Evolutionary conservation across 1,140 invertebrate genomes (phyloP), one percentile per base, ranked within the genome.

Genomic region (Dreissena polymorpha): DNA sequence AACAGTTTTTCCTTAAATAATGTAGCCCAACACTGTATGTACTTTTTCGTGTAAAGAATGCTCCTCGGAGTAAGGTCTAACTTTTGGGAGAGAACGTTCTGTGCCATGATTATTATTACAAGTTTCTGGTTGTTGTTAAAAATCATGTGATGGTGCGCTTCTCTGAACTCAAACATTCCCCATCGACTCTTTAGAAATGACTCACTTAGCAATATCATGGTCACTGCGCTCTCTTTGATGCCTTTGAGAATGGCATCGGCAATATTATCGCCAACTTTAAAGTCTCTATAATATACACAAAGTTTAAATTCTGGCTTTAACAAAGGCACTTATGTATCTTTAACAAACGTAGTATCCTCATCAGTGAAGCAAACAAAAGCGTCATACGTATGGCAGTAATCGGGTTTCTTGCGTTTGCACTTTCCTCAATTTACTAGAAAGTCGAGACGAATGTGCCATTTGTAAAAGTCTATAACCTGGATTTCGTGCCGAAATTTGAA

Each of bases 151-250:
- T 79, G 39, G 29, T 79, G 67, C 29, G 67, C 77, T 14, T 68
- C 50, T 21, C 53, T 53, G 60, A 70, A 79, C 70, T 79, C 77
- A 79, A 79, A 79, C 16, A 67, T 71, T 12, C 77, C 77, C 77
- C 77, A 79, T 39, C 68, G 29, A 49, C 77, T 79, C 14, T 57
- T 60, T 23, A 79, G 53, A 50, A 70, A 79, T n/a, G 69, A 23
- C 25, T 57, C 53, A 21, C 50, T 29, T 8, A 79, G 68, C 12
- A 79, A 13, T n/a, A 79, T 23, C 8, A 79, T 57, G 0, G 64
- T 79, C 7, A 71, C 68, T 10, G 51, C 67, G 27, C 77, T 79
- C 3, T 10, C 57, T 23, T 79, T 50, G 68, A 79, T 79, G 0
- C 27, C 23, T 14, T 79, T 67, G 18, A 79, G 55, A 70, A 79